These are phyloP conservation scores for Temnothorax longispinosus DNA, from an alignment of 1,140 invertebrate genomes.

Conservation along the genomic window DNA sequence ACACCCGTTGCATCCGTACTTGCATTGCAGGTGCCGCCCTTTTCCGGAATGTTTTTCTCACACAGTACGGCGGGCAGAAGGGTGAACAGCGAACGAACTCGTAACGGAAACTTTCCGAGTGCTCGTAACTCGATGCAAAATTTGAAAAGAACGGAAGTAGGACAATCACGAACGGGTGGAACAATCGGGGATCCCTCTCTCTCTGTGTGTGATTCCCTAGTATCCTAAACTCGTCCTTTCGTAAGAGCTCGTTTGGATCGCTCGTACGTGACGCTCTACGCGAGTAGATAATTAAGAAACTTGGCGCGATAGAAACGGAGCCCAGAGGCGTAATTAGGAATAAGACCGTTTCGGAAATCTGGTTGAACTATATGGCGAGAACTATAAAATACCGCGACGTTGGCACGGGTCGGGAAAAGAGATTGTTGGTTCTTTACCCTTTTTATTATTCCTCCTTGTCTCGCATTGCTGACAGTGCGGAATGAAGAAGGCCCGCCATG, in stretches of 20 bases:
- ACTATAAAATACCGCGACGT: slow-evolving; percentile 5
- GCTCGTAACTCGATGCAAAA: slow-evolving; percentile 65
- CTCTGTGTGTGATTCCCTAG: slow-evolving; percentile 4
- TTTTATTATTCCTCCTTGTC: slow-evolving; percentile 16
- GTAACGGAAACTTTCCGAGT: slow-evolving; percentile 69
- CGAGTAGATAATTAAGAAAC: slow-evolving; percentile 11
- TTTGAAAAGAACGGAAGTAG: slow-evolving; percentile 47
- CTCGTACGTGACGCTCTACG: neutral
- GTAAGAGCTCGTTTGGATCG: neutral
- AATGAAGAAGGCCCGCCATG: slow-evolving; percentile 30
- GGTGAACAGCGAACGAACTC: slow-evolving; percentile 49
- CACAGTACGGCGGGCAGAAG: slow-evolving; percentile 59
- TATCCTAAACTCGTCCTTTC: neutral
- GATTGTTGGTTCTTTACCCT: neutral
- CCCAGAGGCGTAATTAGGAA: neutral
- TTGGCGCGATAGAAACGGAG: neutral
- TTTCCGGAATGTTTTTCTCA: slow-evolving; percentile 77
- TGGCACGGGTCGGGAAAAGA: neutral
- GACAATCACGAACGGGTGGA: slow-evolving; percentile 35
- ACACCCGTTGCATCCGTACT: slow-evolving; percentile 72
- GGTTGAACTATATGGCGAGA: neutral
- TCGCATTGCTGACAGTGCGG: slow-evolving; percentile 43
- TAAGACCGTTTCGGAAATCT: neutral
- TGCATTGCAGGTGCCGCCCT: slow-evolving; percentile 80
- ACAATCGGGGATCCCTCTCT: neutral